Conservation (phyloP, 2,888 invertebrate species). For the Tupiocoris notatus region DNA sequence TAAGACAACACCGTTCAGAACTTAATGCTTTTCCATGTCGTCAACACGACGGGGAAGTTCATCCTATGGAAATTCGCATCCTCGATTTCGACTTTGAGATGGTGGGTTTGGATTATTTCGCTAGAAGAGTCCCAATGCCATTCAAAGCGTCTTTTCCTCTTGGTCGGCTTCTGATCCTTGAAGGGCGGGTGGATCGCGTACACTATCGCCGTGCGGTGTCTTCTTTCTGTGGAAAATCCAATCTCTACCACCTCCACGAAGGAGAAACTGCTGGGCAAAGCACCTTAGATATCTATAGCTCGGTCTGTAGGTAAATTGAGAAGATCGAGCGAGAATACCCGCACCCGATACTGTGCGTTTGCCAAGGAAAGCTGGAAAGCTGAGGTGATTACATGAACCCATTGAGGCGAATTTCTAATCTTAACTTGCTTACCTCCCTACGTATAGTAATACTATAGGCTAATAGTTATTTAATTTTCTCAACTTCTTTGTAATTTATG, state of each 20-base stretch:
- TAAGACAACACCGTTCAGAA: too few relatives aligned
- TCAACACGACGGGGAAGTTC: too few relatives aligned
- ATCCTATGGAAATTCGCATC: neutral
- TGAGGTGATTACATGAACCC: neutral
- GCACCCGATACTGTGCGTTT: neutral
- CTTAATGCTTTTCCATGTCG: too few relatives aligned
- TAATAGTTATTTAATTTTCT: too few relatives aligned
- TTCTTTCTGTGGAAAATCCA: neutral
- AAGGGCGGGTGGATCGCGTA: too few relatives aligned
- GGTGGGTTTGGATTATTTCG: neutral
- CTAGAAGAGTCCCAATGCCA: neutral
- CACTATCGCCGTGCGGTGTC: too few relatives aligned
- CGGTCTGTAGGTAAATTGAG: neutral
- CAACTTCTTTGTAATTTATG: too few relatives aligned
- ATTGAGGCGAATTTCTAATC: neutral
- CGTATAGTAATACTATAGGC: too few relatives aligned
- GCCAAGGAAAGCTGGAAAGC: neutral
- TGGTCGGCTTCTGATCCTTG: neutral
- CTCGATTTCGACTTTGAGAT: neutral
- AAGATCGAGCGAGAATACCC: neutral
- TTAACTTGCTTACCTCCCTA: too few relatives aligned
- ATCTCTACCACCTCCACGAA: too few relatives aligned
- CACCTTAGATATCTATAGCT: too few relatives aligned
- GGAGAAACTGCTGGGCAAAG: too few relatives aligned
- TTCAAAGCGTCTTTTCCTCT: neutral